A percentile compares a stretch with the other conserved stretches of the same genome.
Evolutionary conservation across 64 coral and sea anemone genomes (phyloP).

Genomic region (Acropora yongei): DNA sequence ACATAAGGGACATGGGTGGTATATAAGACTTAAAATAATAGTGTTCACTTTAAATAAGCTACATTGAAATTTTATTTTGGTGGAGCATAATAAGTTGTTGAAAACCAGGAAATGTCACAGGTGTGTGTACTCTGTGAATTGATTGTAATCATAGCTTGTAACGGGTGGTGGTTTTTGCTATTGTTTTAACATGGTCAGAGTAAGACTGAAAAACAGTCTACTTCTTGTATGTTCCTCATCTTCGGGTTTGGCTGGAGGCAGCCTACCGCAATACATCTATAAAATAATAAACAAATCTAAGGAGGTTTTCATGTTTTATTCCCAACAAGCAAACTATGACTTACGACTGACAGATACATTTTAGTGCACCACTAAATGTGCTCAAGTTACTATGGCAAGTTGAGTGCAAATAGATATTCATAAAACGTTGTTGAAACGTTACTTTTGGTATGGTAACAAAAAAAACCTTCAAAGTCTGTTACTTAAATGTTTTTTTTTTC

Average conservation of each 20-base stretch:
- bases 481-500: background rate
- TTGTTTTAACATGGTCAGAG: too few species aligned
- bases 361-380: background rate
- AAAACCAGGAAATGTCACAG: too few species aligned
- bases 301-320: background rate
- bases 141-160: too few species aligned
- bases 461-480: background rate
- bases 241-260: background rate
- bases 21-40: background rate
- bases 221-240: too few species aligned
- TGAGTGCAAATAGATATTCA: conserved; percentile 6
- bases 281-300: background rate
- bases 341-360: background rate
- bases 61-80: too few species aligned
- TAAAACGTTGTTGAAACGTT: background rate
- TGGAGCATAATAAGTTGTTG: too few species aligned
- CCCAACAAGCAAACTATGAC: background rate
- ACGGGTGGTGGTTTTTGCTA: too few species aligned
- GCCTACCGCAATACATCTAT: background rate
- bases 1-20: background rate
- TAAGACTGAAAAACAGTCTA: too few species aligned
- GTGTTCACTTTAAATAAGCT: background rate
- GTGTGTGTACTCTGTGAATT: too few species aligned
- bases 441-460: background rate
- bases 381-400: background rate